Base-by-base conservation (phyloP, 2,113 vertebrate species). In the Ailurus styani region DNA sequence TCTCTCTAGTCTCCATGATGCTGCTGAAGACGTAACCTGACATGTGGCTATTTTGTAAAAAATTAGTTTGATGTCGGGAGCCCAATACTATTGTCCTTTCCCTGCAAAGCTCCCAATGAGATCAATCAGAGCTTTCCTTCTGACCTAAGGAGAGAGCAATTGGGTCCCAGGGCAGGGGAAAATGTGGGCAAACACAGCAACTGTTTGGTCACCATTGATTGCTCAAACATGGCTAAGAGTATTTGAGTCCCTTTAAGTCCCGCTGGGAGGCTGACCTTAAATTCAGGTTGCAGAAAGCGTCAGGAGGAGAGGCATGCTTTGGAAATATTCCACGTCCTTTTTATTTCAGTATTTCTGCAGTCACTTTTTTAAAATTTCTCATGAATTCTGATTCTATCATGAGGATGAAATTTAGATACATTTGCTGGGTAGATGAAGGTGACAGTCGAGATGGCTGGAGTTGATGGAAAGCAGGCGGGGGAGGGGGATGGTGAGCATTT, bases 161-260 rank as follows among this genome's bases (percentile, higher is more conserved):
- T 45, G 47, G 66, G 66, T 81, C 68, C 72, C 88, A 57, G 37
- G 15, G 54, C 78, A 84, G 64, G 64, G 93, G 75, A 82, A 64
- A 95, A 52, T 75, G 40, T 92, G 83, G 52, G 73, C 87, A 96
- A 96, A 98, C 34, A 82, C n/a, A 78, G 47, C 11, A 9, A n/a
- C 83, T 95, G 47, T 94, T 97, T 97, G 83, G 89, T 62, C 27
- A 54, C 25, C 34, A 47, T 75, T 0, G 78, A 97, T 81, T 66
- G 55, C 62, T 92, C 96, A 97, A 78, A 97, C 60, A 93, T 2
- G 50, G 20, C 66, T 27, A 87, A 79, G 55, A 94, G 42, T 29
- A 37, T 79, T 52, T 17, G n/a, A 95, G 60, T 75, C 68, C 37
- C 31, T 84, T 52, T n/a, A 64, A 47, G 29, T 84, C 96, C 57